These are phyloP conservation scores for Heptranchias perlo DNA, from an alignment of 2,113 vertebrate species.

Conservation along the genomic window DNA sequence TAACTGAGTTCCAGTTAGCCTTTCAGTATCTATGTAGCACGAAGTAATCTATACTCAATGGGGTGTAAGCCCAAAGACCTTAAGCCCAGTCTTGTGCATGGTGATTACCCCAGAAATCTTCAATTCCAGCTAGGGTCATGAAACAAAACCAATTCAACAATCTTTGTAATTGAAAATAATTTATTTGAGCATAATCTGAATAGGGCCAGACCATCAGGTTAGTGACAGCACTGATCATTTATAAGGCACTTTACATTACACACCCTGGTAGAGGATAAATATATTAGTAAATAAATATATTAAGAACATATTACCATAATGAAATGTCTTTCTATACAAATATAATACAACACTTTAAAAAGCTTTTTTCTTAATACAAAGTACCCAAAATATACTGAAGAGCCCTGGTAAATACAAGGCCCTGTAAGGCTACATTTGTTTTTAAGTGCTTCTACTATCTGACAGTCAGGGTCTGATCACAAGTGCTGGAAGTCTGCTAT, in stretches of 20 bases:
- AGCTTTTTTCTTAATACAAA: slow-evolving; percentile 64
- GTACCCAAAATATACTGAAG: slow-evolving; percentile 68
- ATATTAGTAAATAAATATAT: slow-evolving; percentile 99
- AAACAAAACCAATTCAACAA: background rate
- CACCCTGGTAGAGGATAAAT: slow-evolving; percentile 82
- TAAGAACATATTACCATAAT: slow-evolving; percentile 86
- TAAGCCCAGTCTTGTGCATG: too few relatives aligned
- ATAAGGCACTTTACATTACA: slow-evolving; percentile 54
- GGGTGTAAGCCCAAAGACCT: background rate
- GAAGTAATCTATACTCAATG: background rate
- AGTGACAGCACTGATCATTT: slow-evolving; percentile 58
- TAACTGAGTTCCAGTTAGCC: background rate
- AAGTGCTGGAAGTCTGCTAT: slow-evolving; percentile 33
- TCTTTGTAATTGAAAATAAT: slow-evolving; percentile 65
- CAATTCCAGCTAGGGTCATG: background rate
- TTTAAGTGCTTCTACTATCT: slow-evolving; percentile 58
- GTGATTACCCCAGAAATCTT: background rate
- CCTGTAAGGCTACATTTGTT: slow-evolving; percentile 43
- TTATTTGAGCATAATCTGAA: slow-evolving; percentile 71
- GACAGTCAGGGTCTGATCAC: slow-evolving; percentile 65
- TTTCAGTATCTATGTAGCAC: background rate
- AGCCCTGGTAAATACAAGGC: slow-evolving; percentile 49
- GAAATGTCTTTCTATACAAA: slow-evolving; percentile 87
- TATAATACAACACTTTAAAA: slow-evolving; percentile 80
- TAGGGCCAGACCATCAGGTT: slow-evolving; percentile 62